Evolutionary conservation across 2,113 vertebrate species (phyloP).

Genomic region (Philantomba maxwellii): DNA sequence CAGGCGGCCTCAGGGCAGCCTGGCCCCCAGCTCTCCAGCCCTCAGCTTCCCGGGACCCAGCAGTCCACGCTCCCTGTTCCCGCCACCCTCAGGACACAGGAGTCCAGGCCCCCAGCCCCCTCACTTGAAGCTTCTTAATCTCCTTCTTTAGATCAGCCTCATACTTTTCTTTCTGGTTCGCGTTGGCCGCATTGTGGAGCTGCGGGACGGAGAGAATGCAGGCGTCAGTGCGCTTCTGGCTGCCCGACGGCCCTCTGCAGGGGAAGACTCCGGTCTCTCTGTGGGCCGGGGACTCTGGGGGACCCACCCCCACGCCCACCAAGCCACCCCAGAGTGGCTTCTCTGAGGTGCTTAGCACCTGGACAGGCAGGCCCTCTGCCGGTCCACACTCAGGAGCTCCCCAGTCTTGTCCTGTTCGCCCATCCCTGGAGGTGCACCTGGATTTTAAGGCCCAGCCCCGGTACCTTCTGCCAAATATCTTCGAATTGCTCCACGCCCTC

Average conservation of each 20-base stretch:
- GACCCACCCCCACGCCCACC: background rate
- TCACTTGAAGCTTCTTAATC: conserved; percentile 95
- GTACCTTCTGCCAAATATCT: conserved; percentile 96
- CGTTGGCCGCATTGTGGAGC: conserved; percentile 96
- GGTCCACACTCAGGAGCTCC: background rate
- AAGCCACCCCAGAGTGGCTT: background rate
- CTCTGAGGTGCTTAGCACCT: background rate
- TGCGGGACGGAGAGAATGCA: conserved; percentile 49
- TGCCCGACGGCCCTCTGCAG: background rate
- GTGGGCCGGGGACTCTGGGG: background rate
- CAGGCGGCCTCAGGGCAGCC: background rate
- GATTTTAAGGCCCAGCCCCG: background rate
- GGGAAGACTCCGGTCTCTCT: background rate
- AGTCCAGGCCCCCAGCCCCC: conserved; percentile 23
- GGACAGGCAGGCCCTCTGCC: background rate
- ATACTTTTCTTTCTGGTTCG: conserved; percentile 97
- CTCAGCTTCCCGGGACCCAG: background rate
- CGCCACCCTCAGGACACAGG: conserved; percentile 7
- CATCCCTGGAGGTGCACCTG: background rate
- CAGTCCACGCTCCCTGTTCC: background rate
- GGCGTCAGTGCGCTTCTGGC: background rate
- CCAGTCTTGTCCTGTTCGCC: background rate
- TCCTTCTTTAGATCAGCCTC: conserved; percentile 97
- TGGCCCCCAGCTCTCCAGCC: background rate
- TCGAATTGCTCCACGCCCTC: conserved; percentile 96